Evolutionary conservation across 1,140 invertebrate species (phyloP).

Genomic region (Copidosoma floridanum): DNA sequence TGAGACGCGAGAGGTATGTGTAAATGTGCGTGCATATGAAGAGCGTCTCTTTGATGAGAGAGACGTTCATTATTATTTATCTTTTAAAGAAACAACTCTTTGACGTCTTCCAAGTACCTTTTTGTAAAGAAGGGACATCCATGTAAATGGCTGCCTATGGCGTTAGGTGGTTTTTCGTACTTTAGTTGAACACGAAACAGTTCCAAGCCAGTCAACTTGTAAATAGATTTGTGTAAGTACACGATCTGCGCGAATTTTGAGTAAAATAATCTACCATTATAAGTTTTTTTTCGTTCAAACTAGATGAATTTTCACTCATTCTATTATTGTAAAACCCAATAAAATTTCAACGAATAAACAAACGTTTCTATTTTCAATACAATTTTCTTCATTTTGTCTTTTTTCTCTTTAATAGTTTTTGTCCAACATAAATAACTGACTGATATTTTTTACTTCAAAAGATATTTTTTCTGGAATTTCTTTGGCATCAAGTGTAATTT

Average conservation of each 20-base stretch:
- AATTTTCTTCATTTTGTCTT: not conserved
- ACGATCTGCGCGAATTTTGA: not conserved
- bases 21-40: too few species aligned
- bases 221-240: constrained; percentile 16
- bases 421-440: not conserved
- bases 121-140: not conserved
- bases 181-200: not conserved
- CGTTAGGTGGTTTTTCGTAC: not conserved
- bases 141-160: too few species aligned
- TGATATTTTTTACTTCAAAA: too few species aligned
- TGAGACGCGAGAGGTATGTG: too few species aligned
- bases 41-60: not conserved
- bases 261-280: constrained; percentile 1
- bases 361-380: not conserved
- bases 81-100: too few species aligned
- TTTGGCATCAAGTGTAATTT: too few species aligned
- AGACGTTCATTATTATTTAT: not conserved
- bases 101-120: constrained; percentile 1
- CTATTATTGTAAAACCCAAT: too few species aligned
- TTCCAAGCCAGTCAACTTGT: constrained; percentile 10
- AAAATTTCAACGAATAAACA: constrained; percentile 13
- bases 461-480: too few species aligned
- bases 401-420: not conserved
- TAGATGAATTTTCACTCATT: too few species aligned
- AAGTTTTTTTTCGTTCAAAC: constrained; percentile 2